Conservation (phyloP, 2,888 invertebrate genomes). For the Caenorhabditis doughertyi region DNA sequence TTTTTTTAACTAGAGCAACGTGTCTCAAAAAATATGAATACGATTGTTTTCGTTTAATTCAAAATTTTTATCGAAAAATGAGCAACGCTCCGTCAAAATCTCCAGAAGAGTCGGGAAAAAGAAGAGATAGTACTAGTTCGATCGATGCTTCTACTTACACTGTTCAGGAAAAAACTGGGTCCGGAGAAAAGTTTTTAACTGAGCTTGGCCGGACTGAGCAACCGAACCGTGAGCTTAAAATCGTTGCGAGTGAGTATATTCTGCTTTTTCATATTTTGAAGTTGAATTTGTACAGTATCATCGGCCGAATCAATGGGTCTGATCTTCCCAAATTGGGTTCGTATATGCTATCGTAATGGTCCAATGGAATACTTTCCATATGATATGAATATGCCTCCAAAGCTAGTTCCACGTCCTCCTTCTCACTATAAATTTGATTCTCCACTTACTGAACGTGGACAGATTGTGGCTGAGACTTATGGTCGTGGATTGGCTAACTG, state of each 20-base stretch:
- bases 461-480: slow-evolving; percentile 63
- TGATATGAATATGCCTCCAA: slow-evolving; percentile 66
- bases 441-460: slow-evolving; percentile 62
- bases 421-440: slow-evolving; percentile 58
- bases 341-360: slow-evolving; percentile 55
- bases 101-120: slow-evolving; percentile 17
- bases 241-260: slow-evolving; percentile 55
- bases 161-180: background rate
- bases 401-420: slow-evolving; percentile 35
- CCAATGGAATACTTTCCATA: slow-evolving; percentile 55
- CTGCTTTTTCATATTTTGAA: background rate
- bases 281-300: slow-evolving; percentile 54
- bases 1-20: background rate
- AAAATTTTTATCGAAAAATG: slow-evolving; percentile 17
- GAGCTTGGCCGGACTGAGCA: slow-evolving; percentile 25
- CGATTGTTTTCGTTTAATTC: slow-evolving; percentile 9
- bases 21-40: too few relatives aligned
- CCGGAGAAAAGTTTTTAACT: slow-evolving; percentile 22
- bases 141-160: slow-evolving; percentile 42
- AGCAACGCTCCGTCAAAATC: background rate
- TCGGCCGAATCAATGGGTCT: slow-evolving; percentile 56
- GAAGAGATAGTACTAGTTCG: slow-evolving; percentile 54
- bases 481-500: slow-evolving; percentile 43
- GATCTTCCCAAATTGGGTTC: slow-evolving; percentile 63
- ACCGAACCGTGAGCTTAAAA: slow-evolving; percentile 27